Conservation (phyloP, 2,113 vertebrate species). For the Peromyscus leucopus region DNA sequence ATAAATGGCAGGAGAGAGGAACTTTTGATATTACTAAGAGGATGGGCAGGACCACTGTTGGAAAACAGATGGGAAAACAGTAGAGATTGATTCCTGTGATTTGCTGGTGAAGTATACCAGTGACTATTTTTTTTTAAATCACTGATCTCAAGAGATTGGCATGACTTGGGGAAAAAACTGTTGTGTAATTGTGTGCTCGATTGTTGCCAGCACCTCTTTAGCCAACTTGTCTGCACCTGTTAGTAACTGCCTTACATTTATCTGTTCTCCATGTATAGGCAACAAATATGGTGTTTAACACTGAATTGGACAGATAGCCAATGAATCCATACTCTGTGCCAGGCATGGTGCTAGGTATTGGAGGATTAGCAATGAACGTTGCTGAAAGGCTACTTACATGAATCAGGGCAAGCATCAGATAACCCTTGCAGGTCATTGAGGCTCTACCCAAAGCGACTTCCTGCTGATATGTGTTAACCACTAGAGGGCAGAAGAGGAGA, state of each 20-base stretch:
- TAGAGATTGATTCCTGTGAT: not conserved
- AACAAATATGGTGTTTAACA: not conserved
- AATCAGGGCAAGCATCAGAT: not conserved
- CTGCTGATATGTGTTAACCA: not conserved
- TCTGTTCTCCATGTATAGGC: not conserved
- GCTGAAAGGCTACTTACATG: not conserved
- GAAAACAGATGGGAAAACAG: not conserved
- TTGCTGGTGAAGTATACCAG: not conserved
- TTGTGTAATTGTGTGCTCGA: not conserved
- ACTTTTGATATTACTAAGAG: not conserved
- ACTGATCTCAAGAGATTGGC: not conserved
- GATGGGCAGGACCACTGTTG: not conserved
- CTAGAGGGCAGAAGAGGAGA: conserved; percentile 46
- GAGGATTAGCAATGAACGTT: not conserved
- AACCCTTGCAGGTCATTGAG: not conserved
- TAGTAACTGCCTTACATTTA: not conserved
- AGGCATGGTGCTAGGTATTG: not conserved
- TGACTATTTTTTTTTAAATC: not conserved
- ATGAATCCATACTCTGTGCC: not conserved
- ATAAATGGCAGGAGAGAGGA: not conserved
- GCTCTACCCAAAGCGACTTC: not conserved
- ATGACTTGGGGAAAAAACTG: not conserved
- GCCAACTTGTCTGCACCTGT: not conserved
- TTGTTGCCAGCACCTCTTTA: not conserved
- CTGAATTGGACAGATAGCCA: conserved; percentile 32